These are phyloP conservation scores for Drepana arcuata DNA, from an alignment of 1,140 invertebrate species.

Conservation along the genomic window DNA sequence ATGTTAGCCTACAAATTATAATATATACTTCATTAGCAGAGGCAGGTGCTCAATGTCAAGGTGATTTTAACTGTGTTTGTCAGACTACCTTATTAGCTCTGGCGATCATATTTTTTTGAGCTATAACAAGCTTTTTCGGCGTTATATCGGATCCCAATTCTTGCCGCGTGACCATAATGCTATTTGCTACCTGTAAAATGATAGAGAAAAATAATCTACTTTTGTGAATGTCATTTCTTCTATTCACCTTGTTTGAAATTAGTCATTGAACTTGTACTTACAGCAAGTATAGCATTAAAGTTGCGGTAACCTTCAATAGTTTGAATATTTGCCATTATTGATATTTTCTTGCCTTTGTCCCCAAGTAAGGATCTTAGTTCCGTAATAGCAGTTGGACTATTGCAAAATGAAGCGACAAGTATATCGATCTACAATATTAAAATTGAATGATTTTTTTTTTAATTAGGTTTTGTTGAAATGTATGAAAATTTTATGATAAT, in stretches of 20 bases:
- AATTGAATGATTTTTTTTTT: background rate
- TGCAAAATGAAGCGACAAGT: conserved; percentile 86
- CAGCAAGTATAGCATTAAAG: conserved; percentile 78
- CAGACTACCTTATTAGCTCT: conserved; percentile 78
- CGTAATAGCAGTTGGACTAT: conserved; percentile 76
- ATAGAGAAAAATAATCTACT: background rate
- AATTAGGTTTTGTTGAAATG: no score
- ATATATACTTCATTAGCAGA: no score
- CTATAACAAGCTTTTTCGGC: conserved; percentile 88
- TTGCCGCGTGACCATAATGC: conserved; percentile 83
- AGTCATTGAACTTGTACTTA: conserved; percentile 27
- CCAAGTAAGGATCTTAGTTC: conserved; percentile 78
- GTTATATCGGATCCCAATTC: conserved; percentile 85
- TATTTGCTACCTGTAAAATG: conserved; percentile 75
- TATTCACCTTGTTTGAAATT: no score
- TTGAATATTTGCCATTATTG: conserved; percentile 85
- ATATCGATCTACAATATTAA: conserved; percentile 75
- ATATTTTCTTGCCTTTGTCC: conserved; percentile 80
- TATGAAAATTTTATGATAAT: no score
- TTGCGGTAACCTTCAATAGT: conserved; percentile 82
- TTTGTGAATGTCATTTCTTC: no score
- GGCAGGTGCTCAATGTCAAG: no score
- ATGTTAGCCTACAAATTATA: conserved; percentile 48
- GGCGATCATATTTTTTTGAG: conserved; percentile 88
- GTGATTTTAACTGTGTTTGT: no score